Evolutionary conservation across 2,888 invertebrate species (phyloP), one percentile per base, ranked within the genome.

Genomic region (Apoderus coryli): DNA sequence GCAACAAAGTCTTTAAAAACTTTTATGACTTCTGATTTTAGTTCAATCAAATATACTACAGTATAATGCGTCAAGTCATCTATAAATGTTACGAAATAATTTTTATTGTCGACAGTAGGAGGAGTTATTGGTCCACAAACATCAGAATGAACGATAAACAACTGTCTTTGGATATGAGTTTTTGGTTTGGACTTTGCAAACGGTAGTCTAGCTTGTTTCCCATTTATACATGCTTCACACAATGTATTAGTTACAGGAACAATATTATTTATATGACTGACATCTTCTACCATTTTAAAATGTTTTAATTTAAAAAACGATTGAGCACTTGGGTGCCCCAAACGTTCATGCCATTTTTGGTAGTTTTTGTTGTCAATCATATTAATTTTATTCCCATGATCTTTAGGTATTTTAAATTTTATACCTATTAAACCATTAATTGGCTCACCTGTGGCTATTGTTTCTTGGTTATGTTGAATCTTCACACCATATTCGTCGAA

Each of bases 1-100:
- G 25, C 33, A 12, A 37, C 28, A 32, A 30, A 41, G 16, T 39
- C 39, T 33, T 33, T 33, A 31, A 38, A 39, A 13, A 14, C 11
- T 10, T 10, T 29, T 27, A 37, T 30, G 9, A 35, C 33, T 15
- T 38, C 39, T 24, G 38, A 37, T 38, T 40, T 38, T 27, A 30
- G 22, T 25, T 14, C 23, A 12, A 39, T 23, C 29, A 49, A 36
- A 39, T 51, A 52, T 24, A 41, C 44, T 31, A 52, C 47, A 38
- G 45, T 43, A 32, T 50, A 53, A 36, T 54, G 50, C 13, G 49
- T 52, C 39, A 32, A 53, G 13, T 52, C 39, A 41, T 54, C 52
- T 33, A 54, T 40, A 46, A 53, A 53, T 4, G 44, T 12, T 4
- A 49, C 45, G 43, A 48, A 50, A 37, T 52, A 49, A 24, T 49